Percentiles rank a stretch among this genome's conserved stretches.
These are phyloP conservation scores for Drosophila meridionalis DNA, from an alignment of 2,888 invertebrate species.

Conservation along the genomic window DNA sequence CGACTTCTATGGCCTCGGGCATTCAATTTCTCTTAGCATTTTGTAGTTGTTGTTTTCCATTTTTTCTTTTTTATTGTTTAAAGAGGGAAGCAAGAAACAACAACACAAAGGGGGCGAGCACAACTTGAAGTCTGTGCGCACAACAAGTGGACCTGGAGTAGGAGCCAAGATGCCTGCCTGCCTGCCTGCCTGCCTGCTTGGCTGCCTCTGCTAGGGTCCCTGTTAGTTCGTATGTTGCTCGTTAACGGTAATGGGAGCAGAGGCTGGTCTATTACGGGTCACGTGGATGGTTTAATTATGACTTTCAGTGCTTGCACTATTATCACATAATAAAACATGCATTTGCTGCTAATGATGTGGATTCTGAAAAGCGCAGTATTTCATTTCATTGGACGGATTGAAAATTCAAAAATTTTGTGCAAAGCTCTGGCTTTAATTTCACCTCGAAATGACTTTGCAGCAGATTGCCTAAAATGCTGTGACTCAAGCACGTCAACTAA, in stretches of 20 bases:
- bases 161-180: slow-evolving; percentile 18
- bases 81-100: slow-evolving; percentile 12
- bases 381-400: neutral
- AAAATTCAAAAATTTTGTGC: neutral
- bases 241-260: slow-evolving; percentile 48
- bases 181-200: neutral
- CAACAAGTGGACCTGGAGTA: slow-evolving; percentile 55
- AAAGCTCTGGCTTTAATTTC: neutral
- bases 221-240: slow-evolving; percentile 31
- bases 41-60: slow-evolving; percentile 1
- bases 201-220: neutral
- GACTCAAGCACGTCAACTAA: slow-evolving; percentile 4
- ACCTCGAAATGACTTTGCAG: neutral
- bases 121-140: slow-evolving; percentile 49
- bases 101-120: slow-evolving; percentile 19
- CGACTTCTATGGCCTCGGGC: slow-evolving; percentile 41
- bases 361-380: neutral
- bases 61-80: slow-evolving; percentile 36
- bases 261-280: slow-evolving; percentile 16
- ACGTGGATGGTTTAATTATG: slow-evolving; percentile 34
- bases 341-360: slow-evolving; percentile 32
- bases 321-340: slow-evolving; percentile 44
- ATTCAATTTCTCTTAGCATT: slow-evolving; percentile 57
- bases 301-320: slow-evolving; percentile 33
- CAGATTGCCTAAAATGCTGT: neutral